Base-by-base conservation (phyloP, 2,797 vertebrate species). In the Lagodon rhomboides region DNA sequence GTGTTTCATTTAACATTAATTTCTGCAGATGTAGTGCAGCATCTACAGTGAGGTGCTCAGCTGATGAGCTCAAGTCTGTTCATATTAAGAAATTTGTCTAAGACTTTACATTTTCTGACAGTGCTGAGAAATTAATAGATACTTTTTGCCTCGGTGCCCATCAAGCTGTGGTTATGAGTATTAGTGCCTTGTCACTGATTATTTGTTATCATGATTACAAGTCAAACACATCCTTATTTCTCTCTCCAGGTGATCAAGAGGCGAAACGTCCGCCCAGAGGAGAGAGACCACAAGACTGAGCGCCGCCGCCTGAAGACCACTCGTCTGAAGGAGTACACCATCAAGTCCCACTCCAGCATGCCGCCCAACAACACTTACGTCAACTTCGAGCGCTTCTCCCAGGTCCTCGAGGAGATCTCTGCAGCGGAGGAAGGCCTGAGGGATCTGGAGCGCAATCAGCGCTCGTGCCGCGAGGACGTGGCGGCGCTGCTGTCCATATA, bases 301-400 rank as follows among this genome's bases (percentile, higher is more conserved):
- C 96, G 98, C 3, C 95, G 98, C 8, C 97, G 98, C 49, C 96
- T 99, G 88, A 98, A 98, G 94, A 98, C 98, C 1, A 98, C 98
- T 0, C 97, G 98, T 43, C 95, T 99, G 79, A 99, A 99, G 94
- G 98, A 99, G 90, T 99, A 99, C 95, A 99, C 98, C 84, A 98
- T 99, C 94, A 99, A 99, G 85, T 99, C 98, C 0, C 98, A 99
- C 92, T 99, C 98, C 27, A 99, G 98, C 95, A 99, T 99, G 98
- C 98, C 98, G 0, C 98, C 98, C 61, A 99, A 99, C 95, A 99
- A 99, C 93, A 98, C 97, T n/a, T 99, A 99, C 74, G 93, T 97
- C 92, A 99, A 97, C 95, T 99, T 99, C 0, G 98, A 99, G 94
- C 97, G 98, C 89, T 99, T 99, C 95, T 99, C 98, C 30, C 96